Evolutionary conservation across 2,797 vertebrate genomes (phyloP).

Genomic region (Myotis vivesi): DNA sequence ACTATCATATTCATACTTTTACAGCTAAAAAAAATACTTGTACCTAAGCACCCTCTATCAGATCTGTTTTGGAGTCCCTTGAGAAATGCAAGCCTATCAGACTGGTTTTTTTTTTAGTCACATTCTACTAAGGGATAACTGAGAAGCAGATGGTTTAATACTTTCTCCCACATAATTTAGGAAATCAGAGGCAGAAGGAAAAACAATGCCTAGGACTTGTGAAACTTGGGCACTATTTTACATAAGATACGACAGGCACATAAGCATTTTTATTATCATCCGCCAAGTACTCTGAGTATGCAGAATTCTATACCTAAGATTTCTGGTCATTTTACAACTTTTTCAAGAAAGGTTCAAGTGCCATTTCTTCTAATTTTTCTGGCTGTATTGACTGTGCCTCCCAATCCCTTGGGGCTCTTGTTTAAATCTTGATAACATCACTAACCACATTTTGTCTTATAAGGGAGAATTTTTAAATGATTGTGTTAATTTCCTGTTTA

Average conservation of each 20-base stretch:
- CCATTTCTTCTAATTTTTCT: neutral
- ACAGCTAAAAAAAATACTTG: slow-evolving; percentile 49
- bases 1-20: slow-evolving; percentile 4
- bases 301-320: slow-evolving; percentile 17
- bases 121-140: slow-evolving; percentile 4
- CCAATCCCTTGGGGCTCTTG: neutral
- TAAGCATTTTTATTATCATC: neutral
- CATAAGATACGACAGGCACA: neutral
- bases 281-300: neutral
- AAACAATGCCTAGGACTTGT: slow-evolving; percentile 2
- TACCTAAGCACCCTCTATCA: neutral
- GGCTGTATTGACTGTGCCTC: neutral
- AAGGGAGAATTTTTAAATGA: neutral
- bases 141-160: slow-evolving; percentile 39
- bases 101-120: slow-evolving; percentile 14
- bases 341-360: slow-evolving; percentile 24
- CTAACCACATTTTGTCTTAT: neutral
- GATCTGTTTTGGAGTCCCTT: slow-evolving; percentile 29
- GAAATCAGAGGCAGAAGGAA: slow-evolving; percentile 1
- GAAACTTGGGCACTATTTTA: neutral
- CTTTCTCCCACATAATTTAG: slow-evolving; percentile 31
- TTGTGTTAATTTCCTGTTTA: slow-evolving; percentile 37
- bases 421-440: slow-evolving; percentile 31
- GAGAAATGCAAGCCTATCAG: slow-evolving; percentile 28
- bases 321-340: slow-evolving; percentile 39